A percentile compares a stretch with the other conserved stretches of the same genome.
These are phyloP conservation scores for Meda fulgida DNA, from an alignment of 2,797 vertebrate species.

Conservation along the genomic window DNA sequence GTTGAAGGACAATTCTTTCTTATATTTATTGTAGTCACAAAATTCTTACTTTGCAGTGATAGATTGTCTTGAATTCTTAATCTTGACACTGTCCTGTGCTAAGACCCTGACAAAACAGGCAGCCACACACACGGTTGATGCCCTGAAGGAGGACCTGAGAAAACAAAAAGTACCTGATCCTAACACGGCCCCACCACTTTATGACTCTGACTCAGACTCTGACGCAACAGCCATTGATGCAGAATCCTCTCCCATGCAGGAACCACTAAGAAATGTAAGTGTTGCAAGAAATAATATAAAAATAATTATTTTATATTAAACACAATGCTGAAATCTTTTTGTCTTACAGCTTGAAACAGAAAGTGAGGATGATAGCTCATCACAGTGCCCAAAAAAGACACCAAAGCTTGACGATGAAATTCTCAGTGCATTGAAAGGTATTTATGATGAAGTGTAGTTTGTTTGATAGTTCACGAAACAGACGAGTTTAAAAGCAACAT, in stretches of 20 bases:
- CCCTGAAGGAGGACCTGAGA: background rate
- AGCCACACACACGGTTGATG: background rate
- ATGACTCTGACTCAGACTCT: background rate
- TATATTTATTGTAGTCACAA: background rate
- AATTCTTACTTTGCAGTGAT: background rate
- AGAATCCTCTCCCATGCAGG: background rate
- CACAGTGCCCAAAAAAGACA: background rate
- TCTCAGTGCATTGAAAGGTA: background rate
- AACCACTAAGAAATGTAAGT: constrained; percentile 4
- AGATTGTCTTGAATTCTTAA: background rate
- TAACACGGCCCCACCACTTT: constrained; percentile 10
- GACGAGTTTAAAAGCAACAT: background rate
- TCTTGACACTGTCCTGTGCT: background rate
- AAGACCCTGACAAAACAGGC: constrained; percentile 12
- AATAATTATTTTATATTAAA: background rate
- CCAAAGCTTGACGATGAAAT: background rate
- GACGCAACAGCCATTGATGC: background rate
- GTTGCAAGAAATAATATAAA: background rate
- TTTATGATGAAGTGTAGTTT: background rate
- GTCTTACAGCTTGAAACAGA: background rate
- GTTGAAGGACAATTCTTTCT: background rate
- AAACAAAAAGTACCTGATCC: constrained; percentile 4
- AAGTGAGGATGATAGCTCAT: background rate
- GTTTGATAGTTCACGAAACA: background rate
- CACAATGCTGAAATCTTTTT: background rate